Evolutionary conservation across 2,888 invertebrate species (phyloP), one percentile per base, ranked within the genome.

Genomic region (Perdita meconis): DNA sequence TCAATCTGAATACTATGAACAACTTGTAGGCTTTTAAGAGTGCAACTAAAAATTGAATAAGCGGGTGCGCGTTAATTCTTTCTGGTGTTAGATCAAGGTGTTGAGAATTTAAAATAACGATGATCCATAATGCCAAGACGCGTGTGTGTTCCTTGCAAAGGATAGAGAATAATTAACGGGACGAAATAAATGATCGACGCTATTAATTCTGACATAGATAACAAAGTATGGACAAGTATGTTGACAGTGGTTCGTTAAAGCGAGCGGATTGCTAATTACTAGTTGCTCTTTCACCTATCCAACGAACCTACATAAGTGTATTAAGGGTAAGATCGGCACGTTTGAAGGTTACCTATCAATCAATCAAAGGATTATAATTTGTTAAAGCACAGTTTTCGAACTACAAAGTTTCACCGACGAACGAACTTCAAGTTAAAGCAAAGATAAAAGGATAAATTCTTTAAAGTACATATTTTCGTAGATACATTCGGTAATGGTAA

Each of bases 191-290:
- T 40, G 40, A n/a, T n/a, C 63, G 47, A 40, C 42, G 47, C 55
- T 77, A 77, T 56, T 76, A 69, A 34, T 24, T 36, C 36, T 61
- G 60, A 69, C 61, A 65, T 57, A 59, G 59, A 76, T 55, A 76
- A 16, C 40, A n/a, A 1, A 36, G 12, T 57, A 69, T n/a, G n/a
- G n/a, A n/a, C n/a, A n/a, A 76, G 38, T 44, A 38, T 56, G 19
- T 60, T 69, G 69, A 65, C 55, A 55, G 26, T 56, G 26, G 42
- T 64, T 50, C 60, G 44, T 69, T 65, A 64, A 56, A 50, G 30
- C 16, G 59, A 59, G 57, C 12, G 47, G 19, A 3, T 8, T 13
- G 3, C 13, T 76, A 75, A 76, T 68, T 59, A 51, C 16, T 24
- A 44, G 30, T 16, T 53, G 26, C 59, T 60, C 40, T 55, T 67